Conservation (phyloP, 2,888 invertebrate genomes). For the Epirrhoe tristata region DNA sequence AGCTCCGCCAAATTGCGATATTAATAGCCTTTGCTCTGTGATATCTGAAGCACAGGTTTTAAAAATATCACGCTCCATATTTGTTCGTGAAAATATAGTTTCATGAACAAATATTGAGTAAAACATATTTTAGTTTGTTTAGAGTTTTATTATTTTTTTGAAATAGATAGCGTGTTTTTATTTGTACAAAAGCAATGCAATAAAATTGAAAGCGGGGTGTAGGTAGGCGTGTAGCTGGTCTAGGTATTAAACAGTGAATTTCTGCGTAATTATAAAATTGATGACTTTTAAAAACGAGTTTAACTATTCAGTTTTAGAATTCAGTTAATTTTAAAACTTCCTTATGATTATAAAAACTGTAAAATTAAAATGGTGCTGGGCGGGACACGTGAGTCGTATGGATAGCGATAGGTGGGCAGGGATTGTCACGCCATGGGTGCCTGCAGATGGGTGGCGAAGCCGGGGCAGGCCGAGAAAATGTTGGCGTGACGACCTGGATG, state of each 20-base stretch:
- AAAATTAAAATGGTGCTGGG: too few relatives aligned
- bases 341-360: too few relatives aligned
- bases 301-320: neutral
- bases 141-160: constrained; percentile 13
- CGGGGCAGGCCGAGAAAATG: too few relatives aligned
- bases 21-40: constrained; percentile 21
- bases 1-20: constrained; percentile 15
- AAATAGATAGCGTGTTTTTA: neutral
- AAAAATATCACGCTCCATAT: too few relatives aligned
- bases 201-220: neutral
- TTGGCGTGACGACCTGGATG: too few relatives aligned
- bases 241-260: neutral
- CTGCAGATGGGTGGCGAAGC: too few relatives aligned
- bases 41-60: constrained; percentile 18
- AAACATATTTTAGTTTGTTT: constrained; percentile 5
- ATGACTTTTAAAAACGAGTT: neutral
- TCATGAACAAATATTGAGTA: constrained; percentile 1
- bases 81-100: too few relatives aligned
- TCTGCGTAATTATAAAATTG: neutral
- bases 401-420: too few relatives aligned
- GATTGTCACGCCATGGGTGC: too few relatives aligned
- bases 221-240: neutral
- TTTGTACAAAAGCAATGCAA: neutral
- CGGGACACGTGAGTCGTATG: too few relatives aligned
- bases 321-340: too few relatives aligned